A percentile compares a stretch with the other conserved stretches of the same genome.
Conservation (phyloP, 2,888 invertebrate genomes). For the Drosophila lacicola region DNA sequence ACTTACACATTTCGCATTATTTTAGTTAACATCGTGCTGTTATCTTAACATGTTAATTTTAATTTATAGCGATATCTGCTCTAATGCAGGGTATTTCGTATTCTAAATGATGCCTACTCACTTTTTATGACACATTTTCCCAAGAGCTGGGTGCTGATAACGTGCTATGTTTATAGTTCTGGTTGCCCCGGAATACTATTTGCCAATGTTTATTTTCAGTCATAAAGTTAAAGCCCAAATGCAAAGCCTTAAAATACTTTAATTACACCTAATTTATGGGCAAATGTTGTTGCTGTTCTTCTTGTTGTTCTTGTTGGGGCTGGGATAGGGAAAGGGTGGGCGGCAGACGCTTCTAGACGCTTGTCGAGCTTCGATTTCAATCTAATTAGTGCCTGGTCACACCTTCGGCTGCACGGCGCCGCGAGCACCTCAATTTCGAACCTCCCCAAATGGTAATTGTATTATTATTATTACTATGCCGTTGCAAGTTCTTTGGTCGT, state of each 20-base stretch:
- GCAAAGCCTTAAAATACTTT: slow-evolving; percentile 72
- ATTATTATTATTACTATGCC: slow-evolving; percentile 54
- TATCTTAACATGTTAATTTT: neutral
- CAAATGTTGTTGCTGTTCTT: slow-evolving; percentile 24
- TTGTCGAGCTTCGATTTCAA: slow-evolving; percentile 42
- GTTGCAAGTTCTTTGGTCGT: slow-evolving; percentile 25
- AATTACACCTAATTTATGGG: slow-evolving; percentile 74
- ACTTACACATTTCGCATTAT: neutral
- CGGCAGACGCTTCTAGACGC: slow-evolving; percentile 12
- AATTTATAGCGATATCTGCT: neutral
- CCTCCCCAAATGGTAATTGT: slow-evolving; percentile 45
- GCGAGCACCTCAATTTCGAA: slow-evolving; percentile 30
- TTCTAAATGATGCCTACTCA: neutral
- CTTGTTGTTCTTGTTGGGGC: slow-evolving; percentile 3
- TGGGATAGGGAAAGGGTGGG: neutral
- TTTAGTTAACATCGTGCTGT: neutral
- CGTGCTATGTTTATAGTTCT: slow-evolving; percentile 46
- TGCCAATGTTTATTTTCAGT: slow-evolving; percentile 64
- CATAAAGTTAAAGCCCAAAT: slow-evolving; percentile 60
- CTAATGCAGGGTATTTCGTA: slow-evolving; percentile 25
- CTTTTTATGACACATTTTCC: slow-evolving; percentile 70
- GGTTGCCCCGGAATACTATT: slow-evolving; percentile 48
- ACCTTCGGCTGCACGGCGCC: slow-evolving; percentile 44
- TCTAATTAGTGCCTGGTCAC: slow-evolving; percentile 65
- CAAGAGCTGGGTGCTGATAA: slow-evolving; percentile 63